Percentiles rank a stretch among this genome's conserved stretches.
Conservation (phyloP, 2,888 invertebrate genomes). For the Calliphora vomitoria region DNA sequence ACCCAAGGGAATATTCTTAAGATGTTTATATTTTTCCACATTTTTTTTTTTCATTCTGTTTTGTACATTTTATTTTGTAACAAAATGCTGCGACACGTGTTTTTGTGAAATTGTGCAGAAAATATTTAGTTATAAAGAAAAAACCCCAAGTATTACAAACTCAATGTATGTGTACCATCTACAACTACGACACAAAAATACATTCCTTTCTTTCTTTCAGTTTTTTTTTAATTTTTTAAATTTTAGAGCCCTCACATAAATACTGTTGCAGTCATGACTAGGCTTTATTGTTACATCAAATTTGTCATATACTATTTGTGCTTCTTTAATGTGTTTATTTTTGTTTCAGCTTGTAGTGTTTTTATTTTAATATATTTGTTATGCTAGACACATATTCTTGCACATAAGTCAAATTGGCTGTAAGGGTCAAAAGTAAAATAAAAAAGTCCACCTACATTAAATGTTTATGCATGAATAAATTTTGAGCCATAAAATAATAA, state of each 20-base stretch:
- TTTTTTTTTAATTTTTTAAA: too few relatives aligned
- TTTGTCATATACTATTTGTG: neutral
- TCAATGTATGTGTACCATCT: too few relatives aligned
- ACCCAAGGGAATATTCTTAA: constrained; percentile 36
- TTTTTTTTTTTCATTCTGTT: neutral
- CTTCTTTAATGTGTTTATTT: neutral
- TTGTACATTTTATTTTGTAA: neutral
- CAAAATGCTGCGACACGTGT: constrained; percentile 19
- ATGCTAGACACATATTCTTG: neutral
- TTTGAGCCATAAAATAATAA: neutral
- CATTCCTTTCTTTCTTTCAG: too few relatives aligned
- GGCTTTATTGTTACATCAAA: neutral
- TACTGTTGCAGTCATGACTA: too few relatives aligned
- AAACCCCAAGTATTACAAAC: neutral
- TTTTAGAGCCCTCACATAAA: too few relatives aligned
- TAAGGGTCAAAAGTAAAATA: neutral
- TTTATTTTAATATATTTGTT: neutral
- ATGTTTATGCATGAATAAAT: neutral
- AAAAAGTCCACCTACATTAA: neutral
- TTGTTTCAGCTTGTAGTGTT: neutral
- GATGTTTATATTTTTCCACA: constrained; percentile 28
- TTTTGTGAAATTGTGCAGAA: constrained; percentile 61
- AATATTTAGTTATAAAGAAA: constrained; percentile 24
- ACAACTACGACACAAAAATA: too few relatives aligned
- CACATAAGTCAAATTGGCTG: neutral